A percentile compares a stretch with the other conserved stretches of the same genome.
These are phyloP conservation scores for Tenthredo notha DNA, from an alignment of 2,888 invertebrate species.

Conservation along the genomic window DNA sequence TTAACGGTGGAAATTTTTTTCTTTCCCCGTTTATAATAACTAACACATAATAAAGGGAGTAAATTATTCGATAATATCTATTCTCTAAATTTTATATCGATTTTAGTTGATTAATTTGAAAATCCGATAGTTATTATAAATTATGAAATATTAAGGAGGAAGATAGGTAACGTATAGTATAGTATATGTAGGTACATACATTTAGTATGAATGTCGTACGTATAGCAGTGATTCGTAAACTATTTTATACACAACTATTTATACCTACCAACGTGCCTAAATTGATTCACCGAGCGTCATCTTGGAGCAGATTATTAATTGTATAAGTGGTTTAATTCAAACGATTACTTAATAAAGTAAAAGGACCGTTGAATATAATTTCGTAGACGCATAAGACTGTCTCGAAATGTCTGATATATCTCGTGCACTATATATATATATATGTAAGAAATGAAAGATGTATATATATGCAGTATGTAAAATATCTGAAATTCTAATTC, in stretches of 20 bases:
- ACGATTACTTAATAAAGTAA: constrained; percentile 45
- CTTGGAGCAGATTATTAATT: constrained; percentile 35
- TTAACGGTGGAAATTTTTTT: constrained; percentile 17
- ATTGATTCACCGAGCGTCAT: constrained; percentile 21
- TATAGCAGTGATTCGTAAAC: constrained; percentile 2
- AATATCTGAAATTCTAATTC: not conserved
- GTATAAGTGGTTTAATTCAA: constrained; percentile 51
- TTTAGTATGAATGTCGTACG: not conserved
- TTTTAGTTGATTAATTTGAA: not conserved
- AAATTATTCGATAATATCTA: not conserved
- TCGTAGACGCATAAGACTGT: constrained; percentile 14
- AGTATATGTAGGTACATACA: not conserved
- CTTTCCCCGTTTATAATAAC: not conserved
- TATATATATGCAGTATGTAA: not conserved
- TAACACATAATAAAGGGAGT: not conserved
- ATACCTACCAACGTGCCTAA: not conserved
- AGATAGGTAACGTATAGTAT: not conserved
- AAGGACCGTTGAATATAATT: constrained; percentile 43
- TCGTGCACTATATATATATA: not conserved
- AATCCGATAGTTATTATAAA: not conserved
- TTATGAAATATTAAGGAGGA: not conserved
- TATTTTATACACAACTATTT: constrained; percentile 8
- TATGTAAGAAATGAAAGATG: no score
- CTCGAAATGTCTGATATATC: not conserved
- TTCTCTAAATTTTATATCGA: no score